Conservation (phyloP, 23 tunicate species). For the Phallusia fumigata region DNA sequence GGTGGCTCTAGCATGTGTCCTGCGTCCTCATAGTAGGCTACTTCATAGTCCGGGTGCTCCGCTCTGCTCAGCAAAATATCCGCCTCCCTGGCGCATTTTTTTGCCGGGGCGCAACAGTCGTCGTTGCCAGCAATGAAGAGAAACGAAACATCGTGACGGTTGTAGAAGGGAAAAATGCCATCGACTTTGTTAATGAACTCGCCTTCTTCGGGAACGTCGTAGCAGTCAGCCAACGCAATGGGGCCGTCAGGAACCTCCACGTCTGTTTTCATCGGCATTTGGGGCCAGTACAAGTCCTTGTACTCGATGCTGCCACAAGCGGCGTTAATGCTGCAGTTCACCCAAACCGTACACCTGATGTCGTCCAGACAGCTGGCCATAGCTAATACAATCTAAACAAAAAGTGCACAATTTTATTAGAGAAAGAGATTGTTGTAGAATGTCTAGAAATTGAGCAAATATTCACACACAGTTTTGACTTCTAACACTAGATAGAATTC, state of each 20-base stretch:
- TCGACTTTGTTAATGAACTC: neutral
- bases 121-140: constrained; percentile 26
- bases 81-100: neutral
- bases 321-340: neutral
- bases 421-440: too few relatives aligned
- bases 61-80: neutral
- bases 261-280: neutral
- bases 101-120: constrained; percentile 12
- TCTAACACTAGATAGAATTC: too few relatives aligned
- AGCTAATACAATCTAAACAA: neutral
- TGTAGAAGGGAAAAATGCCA: constrained; percentile 11
- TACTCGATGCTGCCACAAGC: neutral
- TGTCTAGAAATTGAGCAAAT: too few relatives aligned
- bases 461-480: too few relatives aligned
- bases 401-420: too few relatives aligned
- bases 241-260: neutral
- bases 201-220: neutral
- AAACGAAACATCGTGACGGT: constrained; percentile 28
- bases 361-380: constrained; percentile 2
- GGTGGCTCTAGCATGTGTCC: constrained; percentile 45
- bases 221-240: neutral
- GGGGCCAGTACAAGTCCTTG: constrained; percentile 15
- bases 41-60: constrained; percentile 34
- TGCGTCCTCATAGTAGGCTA: constrained; percentile 18
- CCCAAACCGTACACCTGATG: neutral